These are phyloP conservation scores for Panulirus ornatus DNA, from an alignment of 1,140 invertebrate species.

Conservation along the genomic window DNA sequence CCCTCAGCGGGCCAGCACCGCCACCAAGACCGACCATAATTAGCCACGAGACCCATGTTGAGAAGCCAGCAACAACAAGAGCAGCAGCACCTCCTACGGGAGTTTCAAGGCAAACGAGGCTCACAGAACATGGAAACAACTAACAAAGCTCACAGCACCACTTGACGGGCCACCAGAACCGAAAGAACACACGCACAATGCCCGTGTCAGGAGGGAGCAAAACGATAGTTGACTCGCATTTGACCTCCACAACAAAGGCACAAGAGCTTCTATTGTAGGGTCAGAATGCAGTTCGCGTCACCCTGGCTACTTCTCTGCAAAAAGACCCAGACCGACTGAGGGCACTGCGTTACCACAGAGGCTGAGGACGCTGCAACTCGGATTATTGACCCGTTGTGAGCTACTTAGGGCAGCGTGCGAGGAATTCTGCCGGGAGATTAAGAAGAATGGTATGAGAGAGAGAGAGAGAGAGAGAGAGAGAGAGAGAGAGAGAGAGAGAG, in stretches of 20 bases:
- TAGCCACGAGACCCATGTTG: too few species aligned
- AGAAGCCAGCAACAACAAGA: too few species aligned
- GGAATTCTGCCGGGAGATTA: neutral
- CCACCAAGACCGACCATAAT: too few species aligned
- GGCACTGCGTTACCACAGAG: neutral
- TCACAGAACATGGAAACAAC: neutral
- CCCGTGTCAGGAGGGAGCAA: neutral
- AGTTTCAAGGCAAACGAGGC: neutral
- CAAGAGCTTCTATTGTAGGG: neutral
- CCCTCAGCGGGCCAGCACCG: too few species aligned
- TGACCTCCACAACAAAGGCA: neutral
- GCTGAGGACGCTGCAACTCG: too few species aligned
- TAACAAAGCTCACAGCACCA: neutral
- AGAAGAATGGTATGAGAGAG: neutral
- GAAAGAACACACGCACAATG: neutral
- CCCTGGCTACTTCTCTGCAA: too few species aligned
- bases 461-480: slow-evolving; percentile 44
- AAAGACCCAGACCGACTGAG: neutral
- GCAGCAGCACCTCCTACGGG: too few species aligned
- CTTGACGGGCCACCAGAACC: neutral
- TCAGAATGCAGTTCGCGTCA: neutral
- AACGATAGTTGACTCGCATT: neutral
- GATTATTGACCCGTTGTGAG: neutral
- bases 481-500: slow-evolving; percentile 14
- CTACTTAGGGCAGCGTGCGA: slow-evolving; percentile 12